A percentile compares a stretch with the other conserved stretches of the same genome.
Conservation (phyloP, 2,888 invertebrate species). For the Dicyrtomina minuta region DNA sequence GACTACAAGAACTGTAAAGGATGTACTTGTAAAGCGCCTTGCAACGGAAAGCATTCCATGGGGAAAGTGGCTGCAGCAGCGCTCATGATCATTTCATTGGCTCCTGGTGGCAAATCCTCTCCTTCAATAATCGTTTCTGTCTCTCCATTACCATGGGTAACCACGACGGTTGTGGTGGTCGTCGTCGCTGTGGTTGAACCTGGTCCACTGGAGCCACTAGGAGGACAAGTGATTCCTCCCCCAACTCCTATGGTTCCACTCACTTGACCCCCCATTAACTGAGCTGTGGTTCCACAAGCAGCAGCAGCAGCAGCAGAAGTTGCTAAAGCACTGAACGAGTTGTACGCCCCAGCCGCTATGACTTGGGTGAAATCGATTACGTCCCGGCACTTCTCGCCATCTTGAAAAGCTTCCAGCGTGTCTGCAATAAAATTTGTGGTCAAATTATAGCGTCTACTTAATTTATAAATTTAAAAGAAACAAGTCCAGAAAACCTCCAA, state of each 20-base stretch:
- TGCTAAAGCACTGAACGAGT: constrained; percentile 33
- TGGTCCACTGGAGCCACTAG: constrained; percentile 10
- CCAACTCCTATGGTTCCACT: background rate
- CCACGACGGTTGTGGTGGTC: constrained; percentile 52
- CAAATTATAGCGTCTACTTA: background rate
- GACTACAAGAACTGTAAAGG: too few relatives aligned
- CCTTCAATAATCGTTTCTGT: constrained; percentile 53
- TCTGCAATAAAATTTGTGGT: constrained; percentile 5
- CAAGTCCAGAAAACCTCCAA: too few relatives aligned
- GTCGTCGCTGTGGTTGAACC: constrained; percentile 49
- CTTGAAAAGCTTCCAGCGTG: constrained; percentile 7
- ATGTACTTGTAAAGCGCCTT: constrained; percentile 34
- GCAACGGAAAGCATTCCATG: constrained; percentile 47
- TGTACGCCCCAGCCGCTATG: constrained; percentile 36
- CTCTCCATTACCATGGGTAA: constrained; percentile 52
- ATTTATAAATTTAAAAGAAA: too few relatives aligned
- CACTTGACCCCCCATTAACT: constrained; percentile 20
- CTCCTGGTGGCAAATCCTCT: constrained; percentile 49
- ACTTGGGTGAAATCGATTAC: constrained; percentile 48
- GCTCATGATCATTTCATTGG: constrained; percentile 50
- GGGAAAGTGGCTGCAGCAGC: constrained; percentile 50
- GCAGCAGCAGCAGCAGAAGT: constrained; percentile 18
- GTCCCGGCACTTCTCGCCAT: constrained; percentile 29
- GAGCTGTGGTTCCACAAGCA: constrained; percentile 25
- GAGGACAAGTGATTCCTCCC: background rate